A percentile compares a stretch with the other conserved stretches of the same genome.
phyloP scores from a whole-genome alignment of 2,113 vertebrate genomes.

The Albula goreensis region DNA sequence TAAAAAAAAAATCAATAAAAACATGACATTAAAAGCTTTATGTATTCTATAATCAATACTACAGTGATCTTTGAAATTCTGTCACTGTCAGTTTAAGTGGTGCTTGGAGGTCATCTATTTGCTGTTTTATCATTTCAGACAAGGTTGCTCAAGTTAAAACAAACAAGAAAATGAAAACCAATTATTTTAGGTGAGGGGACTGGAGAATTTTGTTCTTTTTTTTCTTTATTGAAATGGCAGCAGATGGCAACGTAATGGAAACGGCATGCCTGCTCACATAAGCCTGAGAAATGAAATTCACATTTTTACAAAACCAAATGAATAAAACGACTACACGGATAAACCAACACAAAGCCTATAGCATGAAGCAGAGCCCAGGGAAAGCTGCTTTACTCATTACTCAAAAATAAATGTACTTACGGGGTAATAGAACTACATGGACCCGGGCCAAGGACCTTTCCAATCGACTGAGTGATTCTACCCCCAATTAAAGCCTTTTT shows the following conservation, averaged over 20 bases:
- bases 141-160: slow-evolving; percentile 18
- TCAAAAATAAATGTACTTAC: not conserved
- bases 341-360: not conserved
- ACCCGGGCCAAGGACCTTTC: slow-evolving; percentile 1
- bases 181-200: slow-evolving; percentile 3
- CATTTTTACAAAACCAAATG: slow-evolving; percentile 28
- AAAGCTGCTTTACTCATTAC: not conserved
- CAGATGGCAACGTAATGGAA: slow-evolving; percentile 41
- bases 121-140: not conserved
- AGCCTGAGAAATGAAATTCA: slow-evolving; percentile 40
- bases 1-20: no score
- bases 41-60: not conserved
- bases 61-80: not conserved
- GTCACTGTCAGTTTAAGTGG: not conserved
- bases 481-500: slow-evolving; percentile 8
- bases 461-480: slow-evolving; percentile 23
- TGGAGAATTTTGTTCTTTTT: not conserved
- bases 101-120: not conserved
- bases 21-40: not conserved
- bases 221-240: slow-evolving; percentile 15
- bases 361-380: not conserved
- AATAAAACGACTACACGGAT: slow-evolving; percentile 14
- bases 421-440: not conserved
- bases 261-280: slow-evolving; percentile 25
- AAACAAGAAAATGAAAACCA: not conserved